These are phyloP conservation scores for Cerastoderma edule DNA, from an alignment of 2,888 invertebrate genomes.

Conservation along the genomic window DNA sequence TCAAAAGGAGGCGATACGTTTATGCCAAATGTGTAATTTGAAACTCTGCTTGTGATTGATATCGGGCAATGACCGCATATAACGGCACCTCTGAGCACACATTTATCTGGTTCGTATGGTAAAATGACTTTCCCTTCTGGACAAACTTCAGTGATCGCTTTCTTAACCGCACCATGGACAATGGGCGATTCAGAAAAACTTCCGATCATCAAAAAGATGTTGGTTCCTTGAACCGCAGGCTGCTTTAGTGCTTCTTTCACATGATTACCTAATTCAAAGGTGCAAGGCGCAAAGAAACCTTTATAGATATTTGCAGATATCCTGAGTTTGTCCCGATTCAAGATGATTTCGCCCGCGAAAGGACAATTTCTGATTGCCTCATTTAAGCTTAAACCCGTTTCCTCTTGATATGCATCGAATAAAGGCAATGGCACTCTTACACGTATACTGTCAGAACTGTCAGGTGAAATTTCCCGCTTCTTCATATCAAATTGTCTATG, in stretches of 20 bases:
- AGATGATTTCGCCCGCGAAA: slow-evolving; percentile 43
- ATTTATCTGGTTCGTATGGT: slow-evolving; percentile 54
- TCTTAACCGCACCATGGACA: slow-evolving; percentile 48
- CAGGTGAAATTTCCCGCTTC: slow-evolving; percentile 58
- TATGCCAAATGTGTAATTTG: slow-evolving; percentile 61
- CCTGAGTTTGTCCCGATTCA: slow-evolving; percentile 58
- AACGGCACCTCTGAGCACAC: slow-evolving; percentile 61
- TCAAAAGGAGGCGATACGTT: slow-evolving; percentile 50
- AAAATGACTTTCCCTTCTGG: slow-evolving; percentile 43
- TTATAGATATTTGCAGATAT: slow-evolving; percentile 55
- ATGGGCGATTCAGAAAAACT: slow-evolving; percentile 61
- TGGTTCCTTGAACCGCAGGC: slow-evolving; percentile 38
- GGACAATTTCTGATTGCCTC: slow-evolving; percentile 46
- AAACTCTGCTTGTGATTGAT: slow-evolving; percentile 43
- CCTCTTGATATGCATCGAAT: slow-evolving; percentile 32
- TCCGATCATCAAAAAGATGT: slow-evolving; percentile 60
- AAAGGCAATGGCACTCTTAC: slow-evolving; percentile 40
- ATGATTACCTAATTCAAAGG: slow-evolving; percentile 46
- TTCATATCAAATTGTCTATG: slow-evolving; percentile 63
- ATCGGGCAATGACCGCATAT: slow-evolving; percentile 55
- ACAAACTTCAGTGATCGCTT: slow-evolving; percentile 24
- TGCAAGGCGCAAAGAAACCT: slow-evolving; percentile 46
- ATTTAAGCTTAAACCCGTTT: slow-evolving; percentile 32
- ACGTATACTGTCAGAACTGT: slow-evolving; percentile 51
- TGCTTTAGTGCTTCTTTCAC: slow-evolving; percentile 42